These are phyloP conservation scores for Tyrophagus putrescentiae DNA, from an alignment of 1,140 invertebrate species.

Conservation along the genomic window DNA sequence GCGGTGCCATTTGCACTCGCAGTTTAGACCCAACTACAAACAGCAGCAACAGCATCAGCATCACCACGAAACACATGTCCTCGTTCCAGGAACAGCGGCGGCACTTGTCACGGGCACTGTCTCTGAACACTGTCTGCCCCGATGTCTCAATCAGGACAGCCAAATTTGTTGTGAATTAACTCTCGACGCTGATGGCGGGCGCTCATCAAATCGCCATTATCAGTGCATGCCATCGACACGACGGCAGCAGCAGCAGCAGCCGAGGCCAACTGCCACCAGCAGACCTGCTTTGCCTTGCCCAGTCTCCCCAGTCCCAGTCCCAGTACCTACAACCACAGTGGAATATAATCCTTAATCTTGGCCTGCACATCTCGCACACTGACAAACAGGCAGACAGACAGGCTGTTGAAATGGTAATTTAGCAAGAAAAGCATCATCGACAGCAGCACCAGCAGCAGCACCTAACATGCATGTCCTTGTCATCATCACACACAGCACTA, in stretches of 20 bases:
- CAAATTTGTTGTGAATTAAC: constrained; percentile 10
- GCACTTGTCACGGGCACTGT: not conserved
- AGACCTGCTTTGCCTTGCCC: too few relatives aligned
- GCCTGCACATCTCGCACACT: too few relatives aligned
- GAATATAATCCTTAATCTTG: constrained; percentile 9
- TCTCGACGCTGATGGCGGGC: not conserved
- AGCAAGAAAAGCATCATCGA: not conserved
- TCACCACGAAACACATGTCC: constrained; percentile 1
- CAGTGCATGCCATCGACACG: constrained; percentile 11
- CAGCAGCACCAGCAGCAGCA: not conserved
- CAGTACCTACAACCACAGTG: too few relatives aligned
- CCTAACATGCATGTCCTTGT: constrained; percentile 7
- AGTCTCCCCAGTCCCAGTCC: too few relatives aligned
- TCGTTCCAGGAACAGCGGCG: not conserved
- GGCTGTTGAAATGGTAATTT: constrained; percentile 5
- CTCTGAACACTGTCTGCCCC: too few relatives aligned
- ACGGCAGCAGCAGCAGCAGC: too few relatives aligned
- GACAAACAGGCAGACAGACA: too few relatives aligned
- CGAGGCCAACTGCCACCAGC: constrained; percentile 6
- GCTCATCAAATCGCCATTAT: constrained; percentile 8
- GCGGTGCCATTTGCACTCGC: constrained; percentile 13
- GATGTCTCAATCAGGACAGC: constrained; percentile 6
- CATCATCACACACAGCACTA: not conserved
- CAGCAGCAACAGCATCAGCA: not conserved
- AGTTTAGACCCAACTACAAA: not conserved